Percentiles rank a stretch among this genome's conserved stretches.
Evolutionary conservation across 2,888 invertebrate genomes (phyloP).

Genomic region (Vanessa cardui): DNA sequence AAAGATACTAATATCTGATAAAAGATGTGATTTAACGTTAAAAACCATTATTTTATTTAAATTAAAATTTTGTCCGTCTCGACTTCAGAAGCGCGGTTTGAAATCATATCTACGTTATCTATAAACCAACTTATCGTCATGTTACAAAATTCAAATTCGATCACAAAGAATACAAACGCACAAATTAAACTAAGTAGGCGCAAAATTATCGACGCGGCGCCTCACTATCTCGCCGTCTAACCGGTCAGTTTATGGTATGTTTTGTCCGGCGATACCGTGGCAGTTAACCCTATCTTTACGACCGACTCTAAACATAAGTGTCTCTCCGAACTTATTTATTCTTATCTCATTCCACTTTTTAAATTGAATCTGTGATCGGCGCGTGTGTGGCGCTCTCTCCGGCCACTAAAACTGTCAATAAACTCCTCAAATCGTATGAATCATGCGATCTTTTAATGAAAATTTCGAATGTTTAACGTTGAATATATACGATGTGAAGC

Average conservation of each 20-base stretch:
- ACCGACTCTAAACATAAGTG: constrained; percentile 81
- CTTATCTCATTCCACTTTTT: constrained; percentile 81
- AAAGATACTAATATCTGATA: too few relatives aligned
- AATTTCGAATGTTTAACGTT: constrained; percentile 72
- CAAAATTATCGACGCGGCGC: constrained; percentile 47
- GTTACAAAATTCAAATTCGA: constrained; percentile 30
- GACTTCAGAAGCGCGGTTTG: constrained; percentile 19
- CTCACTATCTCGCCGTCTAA: constrained; percentile 62
- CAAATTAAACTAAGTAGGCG: constrained; percentile 34
- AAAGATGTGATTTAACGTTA: not conserved
- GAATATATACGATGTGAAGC: constrained; percentile 57
- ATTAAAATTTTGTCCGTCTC: not conserved
- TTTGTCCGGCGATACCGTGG: constrained; percentile 77
- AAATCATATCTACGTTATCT: constrained; percentile 13
- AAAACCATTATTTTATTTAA: not conserved
- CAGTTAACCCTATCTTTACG: constrained; percentile 83
- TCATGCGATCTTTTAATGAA: constrained; percentile 73
- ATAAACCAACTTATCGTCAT: constrained; percentile 15
- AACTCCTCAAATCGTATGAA: constrained; percentile 64
- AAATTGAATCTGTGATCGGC: constrained; percentile 79
- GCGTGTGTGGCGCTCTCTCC: constrained; percentile 75
- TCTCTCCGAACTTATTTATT: constrained; percentile 81
- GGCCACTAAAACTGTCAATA: constrained; percentile 79
- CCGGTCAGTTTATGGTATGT: constrained; percentile 80
- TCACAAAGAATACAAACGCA: constrained; percentile 32